Conservation (phyloP, 2,113 vertebrate species). For the Gnathonemus longibarbis region DNA sequence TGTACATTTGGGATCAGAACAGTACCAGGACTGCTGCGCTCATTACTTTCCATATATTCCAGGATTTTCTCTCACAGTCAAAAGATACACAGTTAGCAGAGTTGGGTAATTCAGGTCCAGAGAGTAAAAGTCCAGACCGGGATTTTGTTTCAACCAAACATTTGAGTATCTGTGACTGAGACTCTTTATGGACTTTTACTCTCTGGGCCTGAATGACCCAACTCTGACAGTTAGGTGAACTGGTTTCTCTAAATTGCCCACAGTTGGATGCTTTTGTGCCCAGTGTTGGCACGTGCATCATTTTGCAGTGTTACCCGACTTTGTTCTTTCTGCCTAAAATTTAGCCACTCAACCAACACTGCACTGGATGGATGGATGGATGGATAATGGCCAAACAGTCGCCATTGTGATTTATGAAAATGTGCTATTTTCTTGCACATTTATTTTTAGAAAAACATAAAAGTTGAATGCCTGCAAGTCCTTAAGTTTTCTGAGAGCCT, state of each 20-base stretch:
- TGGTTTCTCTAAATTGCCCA: not conserved
- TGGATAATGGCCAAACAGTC: not conserved
- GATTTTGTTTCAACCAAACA: too few species aligned
- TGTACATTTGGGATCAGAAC: not conserved
- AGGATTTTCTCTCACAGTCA: not conserved
- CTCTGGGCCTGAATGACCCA: too few species aligned
- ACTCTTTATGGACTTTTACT: too few species aligned
- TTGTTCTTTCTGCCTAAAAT: not conserved
- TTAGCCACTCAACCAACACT: not conserved
- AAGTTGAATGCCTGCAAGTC: not conserved
- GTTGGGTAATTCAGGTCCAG: too few species aligned
- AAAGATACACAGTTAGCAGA: not conserved
- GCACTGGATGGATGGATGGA: not conserved
- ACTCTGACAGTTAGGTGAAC: not conserved
- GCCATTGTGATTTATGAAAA: not conserved
- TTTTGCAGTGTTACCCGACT: not conserved
- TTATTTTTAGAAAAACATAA: not conserved
- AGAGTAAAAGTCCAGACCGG: too few species aligned
- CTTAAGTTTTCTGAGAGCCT: not conserved
- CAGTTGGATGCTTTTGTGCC: not conserved
- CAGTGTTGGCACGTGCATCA: not conserved
- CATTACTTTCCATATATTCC: not conserved
- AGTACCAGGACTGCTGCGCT: not conserved
- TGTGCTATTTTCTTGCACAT: not conserved
- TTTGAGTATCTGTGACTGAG: too few species aligned